Evolutionary conservation across 2,797 vertebrate genomes (phyloP), one percentile per base, ranked within the genome.

Genomic region (Lepus townsendii): DNA sequence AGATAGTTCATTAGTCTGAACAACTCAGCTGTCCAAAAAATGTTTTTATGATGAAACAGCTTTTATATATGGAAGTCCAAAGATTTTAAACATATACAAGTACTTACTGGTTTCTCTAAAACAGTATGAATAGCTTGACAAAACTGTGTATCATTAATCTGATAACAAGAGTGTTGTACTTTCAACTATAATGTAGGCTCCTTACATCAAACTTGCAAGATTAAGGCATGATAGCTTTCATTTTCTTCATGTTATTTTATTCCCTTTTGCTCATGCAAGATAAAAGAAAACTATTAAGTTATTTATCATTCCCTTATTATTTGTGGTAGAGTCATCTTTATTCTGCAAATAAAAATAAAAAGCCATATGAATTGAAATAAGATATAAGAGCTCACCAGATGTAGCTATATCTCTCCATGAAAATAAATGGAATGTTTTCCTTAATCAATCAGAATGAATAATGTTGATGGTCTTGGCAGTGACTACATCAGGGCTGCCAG

Each of bases 401-500:
- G 32, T 22, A 97, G 57, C 91, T 77, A 11, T 20, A 92, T 96
- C 92, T 90, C 91, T 96, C 97, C 83, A 90, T 73, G 88, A 96
- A 97, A 97, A 96, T 95, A 88, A 97, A 97, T 30, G 0, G 35
- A 97, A 95, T 93, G 68, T 73, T 97, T 97, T 92, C 65, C 47
- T 95, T 97, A 96, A 97, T 98, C 96, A 97, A 80, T 97, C 96
- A 97, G 72, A 96, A 88, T 97, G 95, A 97, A 97, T 97, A 96
- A 97, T 94, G 94, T 95, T 83, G 75, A 96, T 95, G 35, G 38
- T 66, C 82, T 97, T 98, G 91, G 73, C 73, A 88, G 85, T 38
- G 92, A 96, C 90, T 96, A 89, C 96, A 97, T 97, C 94, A 90
- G 88, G 35, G 19, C 94, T 96, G 91, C 95, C 83, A 66, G 83